Conservation (phyloP, 1,140 invertebrate genomes). For the Drosophila sp. region DNA sequence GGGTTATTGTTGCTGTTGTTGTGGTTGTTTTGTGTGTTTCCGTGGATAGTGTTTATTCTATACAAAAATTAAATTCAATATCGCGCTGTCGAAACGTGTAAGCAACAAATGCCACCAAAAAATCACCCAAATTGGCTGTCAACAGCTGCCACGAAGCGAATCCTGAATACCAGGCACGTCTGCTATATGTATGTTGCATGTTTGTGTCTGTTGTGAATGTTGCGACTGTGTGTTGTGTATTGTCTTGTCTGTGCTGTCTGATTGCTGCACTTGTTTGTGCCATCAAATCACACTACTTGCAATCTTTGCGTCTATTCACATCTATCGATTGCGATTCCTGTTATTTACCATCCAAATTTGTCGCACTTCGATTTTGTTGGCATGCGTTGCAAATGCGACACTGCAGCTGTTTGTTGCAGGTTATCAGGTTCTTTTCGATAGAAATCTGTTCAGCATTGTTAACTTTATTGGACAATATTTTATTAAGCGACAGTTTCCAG, state of each 20-base stretch:
- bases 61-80: slow-evolving; percentile 43
- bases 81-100: slow-evolving; percentile 8
- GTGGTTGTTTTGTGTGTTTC: slow-evolving; percentile 24
- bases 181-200: background rate
- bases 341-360: slow-evolving; percentile 17
- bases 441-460: too few species aligned
- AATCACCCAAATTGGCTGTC: slow-evolving; percentile 46
- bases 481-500: too few species aligned
- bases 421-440: too few species aligned
- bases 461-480: too few species aligned
- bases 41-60: slow-evolving; percentile 36
- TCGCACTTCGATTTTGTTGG: background rate
- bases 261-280: slow-evolving; percentile 34
- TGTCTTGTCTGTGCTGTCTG: slow-evolving; percentile 8
- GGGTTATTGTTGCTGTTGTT: slow-evolving; percentile 43
- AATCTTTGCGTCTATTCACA: slow-evolving; percentile 30
- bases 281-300: slow-evolving; percentile 13
- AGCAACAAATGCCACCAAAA: slow-evolving; percentile 31
- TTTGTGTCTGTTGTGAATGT: background rate
- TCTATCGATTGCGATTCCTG: slow-evolving; percentile 27
- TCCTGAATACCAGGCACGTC: slow-evolving; percentile 21
- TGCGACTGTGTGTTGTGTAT: background rate
- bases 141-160: slow-evolving; percentile 20
- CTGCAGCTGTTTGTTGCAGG: background rate
- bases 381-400: background rate